phyloP scores from a whole-genome alignment of 1,140 invertebrate species.

The Dendrolimus kikuchii region DNA sequence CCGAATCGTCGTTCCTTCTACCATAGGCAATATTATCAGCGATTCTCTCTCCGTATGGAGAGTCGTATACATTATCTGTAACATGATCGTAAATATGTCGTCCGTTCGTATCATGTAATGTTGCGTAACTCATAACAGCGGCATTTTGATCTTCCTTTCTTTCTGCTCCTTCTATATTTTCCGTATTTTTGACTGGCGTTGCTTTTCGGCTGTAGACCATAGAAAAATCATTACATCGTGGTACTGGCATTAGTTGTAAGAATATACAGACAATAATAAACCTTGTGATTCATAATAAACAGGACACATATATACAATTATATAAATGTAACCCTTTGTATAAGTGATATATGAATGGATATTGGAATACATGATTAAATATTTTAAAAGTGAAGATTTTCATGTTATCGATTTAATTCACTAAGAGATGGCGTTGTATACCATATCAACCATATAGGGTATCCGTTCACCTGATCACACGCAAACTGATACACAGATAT shows the following conservation, averaged over 20 bases:
- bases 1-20: constrained; percentile 68
- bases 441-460: no score
- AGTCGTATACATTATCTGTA: constrained; percentile 82
- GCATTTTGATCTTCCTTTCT: constrained; percentile 88
- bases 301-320: no score
- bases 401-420: no score
- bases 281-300: no score
- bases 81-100: constrained; percentile 83
- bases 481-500: no score
- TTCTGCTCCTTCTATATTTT: constrained; percentile 88
- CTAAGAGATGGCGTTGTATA: no score
- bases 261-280: no score
- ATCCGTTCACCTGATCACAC: not conserved
- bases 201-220: constrained; percentile 78
- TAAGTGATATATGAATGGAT: no score
- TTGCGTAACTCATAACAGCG: constrained; percentile 89
- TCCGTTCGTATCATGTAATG: constrained; percentile 79
- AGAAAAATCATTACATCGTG: not conserved
- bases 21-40: constrained; percentile 64
- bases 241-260: no score
- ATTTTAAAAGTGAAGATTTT: no score
- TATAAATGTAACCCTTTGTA: no score
- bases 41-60: constrained; percentile 73
- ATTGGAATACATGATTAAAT: no score
- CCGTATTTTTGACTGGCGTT: constrained; percentile 88